A percentile compares a stretch with the other conserved stretches of the same genome.
These are phyloP conservation scores for Rhinopomastus cyanomelas DNA, from an alignment of 2,113 vertebrate genomes.

Conservation along the genomic window DNA sequence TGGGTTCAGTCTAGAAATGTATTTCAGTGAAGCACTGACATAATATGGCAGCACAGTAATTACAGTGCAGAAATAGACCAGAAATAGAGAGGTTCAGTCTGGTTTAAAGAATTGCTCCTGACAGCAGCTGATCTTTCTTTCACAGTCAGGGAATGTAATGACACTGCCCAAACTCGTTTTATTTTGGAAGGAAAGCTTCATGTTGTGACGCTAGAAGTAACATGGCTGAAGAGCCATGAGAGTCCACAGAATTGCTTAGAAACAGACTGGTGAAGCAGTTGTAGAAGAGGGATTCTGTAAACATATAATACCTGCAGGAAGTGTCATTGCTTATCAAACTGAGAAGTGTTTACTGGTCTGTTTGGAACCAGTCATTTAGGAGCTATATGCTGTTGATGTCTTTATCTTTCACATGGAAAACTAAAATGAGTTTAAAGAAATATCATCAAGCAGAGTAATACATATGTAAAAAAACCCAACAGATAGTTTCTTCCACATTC, in stretches of 20 bases:
- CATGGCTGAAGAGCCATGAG: background rate
- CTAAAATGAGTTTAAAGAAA: background rate
- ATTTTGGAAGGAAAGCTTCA: background rate
- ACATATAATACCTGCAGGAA: background rate
- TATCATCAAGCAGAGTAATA: background rate
- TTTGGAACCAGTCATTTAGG: background rate
- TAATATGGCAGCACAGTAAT: background rate
- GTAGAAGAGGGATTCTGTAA: background rate
- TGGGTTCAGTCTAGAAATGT: background rate
- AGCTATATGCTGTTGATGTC: background rate
- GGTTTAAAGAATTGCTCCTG: background rate
- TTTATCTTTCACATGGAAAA: background rate
- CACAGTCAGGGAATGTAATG: background rate
- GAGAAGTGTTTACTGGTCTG: background rate
- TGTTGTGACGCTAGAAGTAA: background rate
- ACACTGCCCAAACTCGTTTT: background rate
- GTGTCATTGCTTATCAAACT: background rate
- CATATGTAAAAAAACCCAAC: background rate
- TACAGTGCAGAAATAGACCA: background rate
- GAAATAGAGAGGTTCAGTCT: background rate
- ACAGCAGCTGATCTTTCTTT: background rate
- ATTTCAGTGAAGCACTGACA: background rate
- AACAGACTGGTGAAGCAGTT: background rate
- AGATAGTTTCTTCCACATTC: background rate
- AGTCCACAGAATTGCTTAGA: background rate